These are phyloP conservation scores for Zaprionus nigranus DNA, from an alignment of 1,140 invertebrate species.

Conservation along the genomic window DNA sequence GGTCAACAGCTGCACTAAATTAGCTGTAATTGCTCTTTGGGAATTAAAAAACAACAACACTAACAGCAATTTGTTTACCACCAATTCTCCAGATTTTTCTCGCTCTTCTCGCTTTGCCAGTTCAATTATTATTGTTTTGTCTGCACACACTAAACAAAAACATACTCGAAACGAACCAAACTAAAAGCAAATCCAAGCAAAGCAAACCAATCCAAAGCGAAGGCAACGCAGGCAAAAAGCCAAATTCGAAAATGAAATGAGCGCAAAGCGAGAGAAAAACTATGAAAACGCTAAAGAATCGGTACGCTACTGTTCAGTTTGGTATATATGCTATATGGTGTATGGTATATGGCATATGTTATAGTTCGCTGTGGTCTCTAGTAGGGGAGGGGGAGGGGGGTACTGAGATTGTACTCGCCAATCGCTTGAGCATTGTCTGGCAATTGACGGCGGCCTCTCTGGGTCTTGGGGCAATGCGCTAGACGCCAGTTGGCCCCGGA, in stretches of 20 bases:
- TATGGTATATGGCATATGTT: not conserved
- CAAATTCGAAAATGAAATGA: constrained; percentile 43
- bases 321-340: not conserved
- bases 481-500: constrained; percentile 75
- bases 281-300: not conserved
- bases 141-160: constrained; percentile 57
- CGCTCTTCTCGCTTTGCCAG: not conserved
- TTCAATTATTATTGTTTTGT: constrained; percentile 38
- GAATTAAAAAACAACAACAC: constrained; percentile 49
- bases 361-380: not conserved
- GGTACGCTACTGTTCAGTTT: not conserved
- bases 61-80: constrained; percentile 61
- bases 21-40: constrained; percentile 65
- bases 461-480: constrained; percentile 51
- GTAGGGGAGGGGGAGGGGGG: not conserved
- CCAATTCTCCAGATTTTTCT: constrained; percentile 12
- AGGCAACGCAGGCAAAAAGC: constrained; percentile 38
- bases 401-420: constrained; percentile 1
- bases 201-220: constrained; percentile 6
- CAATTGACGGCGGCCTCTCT: constrained; percentile 13
- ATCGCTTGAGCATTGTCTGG: constrained; percentile 2
- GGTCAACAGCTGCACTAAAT: constrained; percentile 49
- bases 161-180: constrained; percentile 43
- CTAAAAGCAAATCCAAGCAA: not conserved
- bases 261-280: constrained; percentile 37